Evolutionary conservation across 2,797 vertebrate genomes (phyloP), one percentile per base, ranked within the genome.

Genomic region (Alauda arvensis): DNA sequence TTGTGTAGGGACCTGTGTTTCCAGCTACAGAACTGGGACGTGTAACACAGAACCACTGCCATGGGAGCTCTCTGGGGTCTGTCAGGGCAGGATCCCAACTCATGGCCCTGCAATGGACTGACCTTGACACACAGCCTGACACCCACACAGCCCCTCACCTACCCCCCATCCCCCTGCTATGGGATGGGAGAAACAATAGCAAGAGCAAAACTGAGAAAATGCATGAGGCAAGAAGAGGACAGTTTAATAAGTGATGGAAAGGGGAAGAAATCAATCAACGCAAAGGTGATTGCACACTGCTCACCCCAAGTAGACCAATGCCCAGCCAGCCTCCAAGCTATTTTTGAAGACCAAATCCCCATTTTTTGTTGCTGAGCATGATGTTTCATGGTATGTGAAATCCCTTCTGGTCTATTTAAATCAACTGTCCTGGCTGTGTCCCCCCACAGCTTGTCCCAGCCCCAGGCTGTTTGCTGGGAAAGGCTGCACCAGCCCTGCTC

Each of bases 341-440:
- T 14, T 55, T 82, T 49, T 63, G 77, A 90, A 57, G 40, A 85
- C 6, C 18, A 76, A 46, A 37, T 53, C 1, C 2, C 4, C 2
- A 3, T 6, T 74, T 76, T 69, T 62, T 31, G 48, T 51, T 72
- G 23, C 34, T 39, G 8, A 75, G 29, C 12, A 29, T 34, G 33
- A 52, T 29, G 37, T 43, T 71, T 77, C 39, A 49, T 4, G 15
- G 28, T 39, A 49, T 0, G 0, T 26, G 43, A 55, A 31, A 80
- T 16, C 10, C 8, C 4, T 80, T 77, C 52, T 28, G 7, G 24
- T 34, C 67, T 56, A 3, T 34, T 33, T 63, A 25, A 18, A 31
- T 43, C 61, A 72, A 23, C 10, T 49, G 16, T 43, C 14, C 18
- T 6, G 4, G 14, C 1, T 0, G 0, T 16, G 28, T 13, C 4